Base-by-base conservation (phyloP, 2,113 vertebrate genomes). In the Panthera tigris region DNA sequence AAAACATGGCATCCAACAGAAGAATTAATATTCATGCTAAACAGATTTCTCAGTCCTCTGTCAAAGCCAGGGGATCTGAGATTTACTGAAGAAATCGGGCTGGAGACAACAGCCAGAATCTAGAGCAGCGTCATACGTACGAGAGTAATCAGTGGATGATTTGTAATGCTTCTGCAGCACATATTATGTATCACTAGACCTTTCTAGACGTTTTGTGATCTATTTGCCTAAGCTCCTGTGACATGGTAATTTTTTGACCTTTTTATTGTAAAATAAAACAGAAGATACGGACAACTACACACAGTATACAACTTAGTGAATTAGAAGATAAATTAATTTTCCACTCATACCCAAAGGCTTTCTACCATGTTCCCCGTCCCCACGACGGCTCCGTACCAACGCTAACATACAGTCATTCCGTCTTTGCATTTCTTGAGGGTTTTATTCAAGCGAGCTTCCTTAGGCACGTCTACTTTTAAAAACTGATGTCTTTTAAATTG, bases 221-320 rank as follows among this genome's bases (percentile, higher is more conserved):
- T 79, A 36, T 27, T 61, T 66, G 31, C 27, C 9, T 88, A 71
- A 73, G 36, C 5, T 29, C 27, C 41, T 39, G 4, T 5, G 9
- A 92, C 74, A 94, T 23, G 68, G 50, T 50, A 21, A 16, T 27
- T 18, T 66, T 80, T 41, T 13, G 1, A 10, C 31, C n/a, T 88
- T 82, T 48, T 48, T 57, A 88, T 29, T 57, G 45, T 63, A 79
- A 97, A 94, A 84, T 73, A 84, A 85, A 85, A 76, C 13, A 41
- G 9, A 12, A 61, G 4, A 25, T 39, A 94, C 10, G 36, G 33
- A 92, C 91, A 80, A 84, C 11, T 31, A 92, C 27, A n/a, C 5
- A 73, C 84, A 83, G 11, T 31, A 10, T 48, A 29, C 23, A 89
- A 25, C 36, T 94, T 33, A 79, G 8, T 57, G 45, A 89, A 57